Evolutionary conservation across 2,113 vertebrate species (phyloP), one percentile per base, ranked within the genome.

Genomic region (Gila orcuttii): DNA sequence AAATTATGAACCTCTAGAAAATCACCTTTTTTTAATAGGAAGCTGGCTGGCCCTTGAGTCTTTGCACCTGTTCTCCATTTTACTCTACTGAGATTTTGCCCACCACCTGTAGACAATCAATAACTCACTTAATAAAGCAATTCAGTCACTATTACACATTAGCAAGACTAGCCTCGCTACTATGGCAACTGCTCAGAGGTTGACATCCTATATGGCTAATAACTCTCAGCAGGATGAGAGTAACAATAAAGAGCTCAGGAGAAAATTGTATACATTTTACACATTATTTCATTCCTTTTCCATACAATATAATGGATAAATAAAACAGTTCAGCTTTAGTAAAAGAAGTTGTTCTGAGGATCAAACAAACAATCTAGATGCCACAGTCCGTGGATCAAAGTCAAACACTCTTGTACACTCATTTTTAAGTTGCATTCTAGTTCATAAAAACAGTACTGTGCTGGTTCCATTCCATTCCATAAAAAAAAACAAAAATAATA

Each of bases 111-210:
- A 71, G 76, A 64, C 77, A 86, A 89, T 87, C 88, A 62, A 89
- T 86, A 62, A 50, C 57, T 87, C 68, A 86, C 86, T 89, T 86
- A 87, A 89, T 86, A 71, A 80, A 83, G 28, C 66, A 50, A 66
- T 60, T 84, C 75, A 86, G n/a, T 74, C 47, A 15, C n/a, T n/a
- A 55, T 50, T 74, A 60, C 66, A 82, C 87, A 86, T 83, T 86
- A 82, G 42, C 82, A 88, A 78, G 36, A 64, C 60, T 42, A 66
- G 39, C 5, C 42, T 55, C 7, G 87, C 55, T 75, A 39, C 84
- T 71, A 86, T 88, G 84, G 80, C 74, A 88, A 88, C 87, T 78
- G 52, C 42, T 74, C 55, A 75, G 85, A 64, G 68, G 10, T 69
- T 50, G 85, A 31, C 55, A 13, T 47, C 11, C 23, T 73, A 80